A percentile compares a stretch with the other conserved stretches of the same genome.
Conservation (phyloP, 2,797 vertebrate species). For the Acridotheres tristis region DNA sequence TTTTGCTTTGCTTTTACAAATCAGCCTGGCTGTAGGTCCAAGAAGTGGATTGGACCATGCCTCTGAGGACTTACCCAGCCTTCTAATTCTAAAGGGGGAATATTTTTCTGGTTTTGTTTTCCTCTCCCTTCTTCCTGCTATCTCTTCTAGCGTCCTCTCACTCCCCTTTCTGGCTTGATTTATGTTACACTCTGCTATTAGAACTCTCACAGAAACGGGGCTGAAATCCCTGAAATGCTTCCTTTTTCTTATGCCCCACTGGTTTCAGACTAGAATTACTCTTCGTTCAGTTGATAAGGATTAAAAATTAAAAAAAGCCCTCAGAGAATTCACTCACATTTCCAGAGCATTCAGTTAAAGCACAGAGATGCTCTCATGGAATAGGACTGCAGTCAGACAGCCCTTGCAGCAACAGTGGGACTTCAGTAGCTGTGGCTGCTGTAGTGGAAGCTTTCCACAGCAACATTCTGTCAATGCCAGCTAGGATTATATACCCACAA, state of each 20-base stretch:
- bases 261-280: constrained; percentile 50
- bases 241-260: constrained; percentile 37
- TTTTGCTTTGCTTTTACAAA: not conserved
- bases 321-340: constrained; percentile 38
- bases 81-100: not conserved
- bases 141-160: not conserved
- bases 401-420: constrained; percentile 8
- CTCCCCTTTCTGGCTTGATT: not conserved
- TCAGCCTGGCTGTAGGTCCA: not conserved
- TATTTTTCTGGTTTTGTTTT: not conserved
- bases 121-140: not conserved
- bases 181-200: constrained; percentile 10
- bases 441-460: not conserved
- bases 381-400: not conserved
- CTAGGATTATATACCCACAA: constrained; percentile 25
- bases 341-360: constrained; percentile 33
- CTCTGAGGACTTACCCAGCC: not conserved
- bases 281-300: constrained; percentile 51
- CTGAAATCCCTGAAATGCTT: constrained; percentile 40
- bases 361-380: not conserved
- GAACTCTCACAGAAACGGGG: not conserved
- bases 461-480: constrained; percentile 33
- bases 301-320: constrained; percentile 38
- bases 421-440: not conserved
- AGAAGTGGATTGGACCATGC: not conserved